Evolutionary conservation across 2,797 vertebrate species (phyloP).

Genomic region (Scyliorhinus canicula): DNA sequence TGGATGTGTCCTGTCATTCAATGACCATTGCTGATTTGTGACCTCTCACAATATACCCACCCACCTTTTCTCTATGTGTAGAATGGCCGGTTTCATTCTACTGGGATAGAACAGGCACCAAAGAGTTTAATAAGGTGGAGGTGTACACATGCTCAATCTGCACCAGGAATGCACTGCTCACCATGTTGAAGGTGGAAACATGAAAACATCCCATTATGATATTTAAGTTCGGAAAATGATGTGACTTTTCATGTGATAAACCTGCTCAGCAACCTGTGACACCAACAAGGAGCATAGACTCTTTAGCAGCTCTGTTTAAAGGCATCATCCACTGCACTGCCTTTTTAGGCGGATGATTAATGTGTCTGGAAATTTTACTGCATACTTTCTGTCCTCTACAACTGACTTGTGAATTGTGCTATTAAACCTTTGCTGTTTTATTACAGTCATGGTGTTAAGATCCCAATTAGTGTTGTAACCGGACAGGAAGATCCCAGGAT

Average conservation of each 20-base stretch:
- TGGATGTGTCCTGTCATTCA: too few species aligned
- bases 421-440: background rate
- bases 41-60: too few species aligned
- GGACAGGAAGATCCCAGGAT: too few species aligned
- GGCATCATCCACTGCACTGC: too few species aligned
- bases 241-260: background rate
- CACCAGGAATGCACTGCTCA: too few species aligned
- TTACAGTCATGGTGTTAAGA: background rate
- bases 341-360: background rate
- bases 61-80: background rate
- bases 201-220: background rate
- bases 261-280: background rate
- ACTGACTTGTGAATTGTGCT: background rate
- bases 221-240: background rate
- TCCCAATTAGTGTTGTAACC: too few species aligned
- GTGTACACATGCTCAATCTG: background rate
- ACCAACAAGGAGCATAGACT: background rate
- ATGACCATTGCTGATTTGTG: too few species aligned
- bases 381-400: background rate
- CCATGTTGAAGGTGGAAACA: background rate
- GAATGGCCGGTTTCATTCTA: background rate
- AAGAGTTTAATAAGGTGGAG: background rate
- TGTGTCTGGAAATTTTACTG: background rate
- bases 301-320: too few species aligned
- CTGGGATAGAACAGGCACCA: background rate